Percentiles rank a stretch among this genome's conserved stretches.
Conservation (phyloP, 2,113 vertebrate species). For the Regulus satrapa region DNA sequence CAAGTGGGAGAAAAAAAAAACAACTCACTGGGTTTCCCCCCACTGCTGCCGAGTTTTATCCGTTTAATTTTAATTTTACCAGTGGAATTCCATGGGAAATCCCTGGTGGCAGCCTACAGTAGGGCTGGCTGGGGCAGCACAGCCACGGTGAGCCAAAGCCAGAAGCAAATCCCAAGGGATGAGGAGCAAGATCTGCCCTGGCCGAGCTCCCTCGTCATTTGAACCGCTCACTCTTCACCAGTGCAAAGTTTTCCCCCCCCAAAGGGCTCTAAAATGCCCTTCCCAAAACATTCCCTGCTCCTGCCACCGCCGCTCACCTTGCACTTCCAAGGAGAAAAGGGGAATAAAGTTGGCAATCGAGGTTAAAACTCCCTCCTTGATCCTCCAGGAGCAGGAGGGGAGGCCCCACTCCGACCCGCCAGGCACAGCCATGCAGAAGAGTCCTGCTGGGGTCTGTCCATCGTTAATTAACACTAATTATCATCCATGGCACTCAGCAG, state of each 20-base stretch:
- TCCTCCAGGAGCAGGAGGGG: not conserved
- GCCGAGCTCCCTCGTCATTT: not conserved
- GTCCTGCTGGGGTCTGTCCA: not conserved
- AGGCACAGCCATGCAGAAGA: not conserved
- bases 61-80: accelerated
- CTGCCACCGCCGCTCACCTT: not conserved
- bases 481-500: not conserved
- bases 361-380: accelerated
- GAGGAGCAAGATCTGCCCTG: not conserved
- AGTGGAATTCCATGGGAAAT: not conserved
- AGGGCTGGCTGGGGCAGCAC: not conserved
- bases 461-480: not conserved
- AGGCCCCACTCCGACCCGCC: accelerated
- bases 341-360: not conserved
- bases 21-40: not conserved
- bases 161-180: not conserved
- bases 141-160: not conserved
- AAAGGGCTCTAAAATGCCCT: not conserved
- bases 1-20: not conserved
- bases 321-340: not conserved
- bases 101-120: not conserved
- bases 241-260: not conserved
- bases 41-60: not conserved
- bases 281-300: not conserved
- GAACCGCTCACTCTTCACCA: not conserved